Evolutionary conservation across 2,113 vertebrate genomes (phyloP).

Genomic region (Ictalurus furcatus): DNA sequence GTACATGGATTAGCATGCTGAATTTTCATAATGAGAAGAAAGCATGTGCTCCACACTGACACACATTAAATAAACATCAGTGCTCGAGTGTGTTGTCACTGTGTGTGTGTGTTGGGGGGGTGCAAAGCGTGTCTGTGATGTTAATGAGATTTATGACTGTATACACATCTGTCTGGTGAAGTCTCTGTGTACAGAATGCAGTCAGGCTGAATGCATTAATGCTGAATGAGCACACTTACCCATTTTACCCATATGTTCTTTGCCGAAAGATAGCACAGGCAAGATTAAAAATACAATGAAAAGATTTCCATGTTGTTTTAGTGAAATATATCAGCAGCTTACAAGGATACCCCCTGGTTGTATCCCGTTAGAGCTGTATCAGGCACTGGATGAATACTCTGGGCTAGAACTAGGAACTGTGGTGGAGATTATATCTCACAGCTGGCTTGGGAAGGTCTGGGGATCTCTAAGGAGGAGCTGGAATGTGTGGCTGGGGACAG

Average conservation of each 20-base stretch:
- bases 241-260: conserved; percentile 14
- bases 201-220: conserved; percentile 22
- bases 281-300: neutral
- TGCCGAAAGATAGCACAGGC: neutral
- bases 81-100: neutral
- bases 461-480: neutral
- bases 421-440: conserved; percentile 8
- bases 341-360: neutral
- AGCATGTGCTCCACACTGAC: conserved; percentile 11
- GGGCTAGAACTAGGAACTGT: neutral
- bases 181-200: conserved; percentile 11
- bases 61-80: conserved; percentile 37
- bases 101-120: neutral
- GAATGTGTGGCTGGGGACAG: neutral
- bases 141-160: conserved; percentile 29
- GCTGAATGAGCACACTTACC: conserved; percentile 10
- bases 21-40: conserved; percentile 29
- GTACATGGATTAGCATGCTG: conserved; percentile 23
- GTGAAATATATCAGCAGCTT: neutral
- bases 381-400: neutral
- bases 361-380: neutral
- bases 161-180: conserved; percentile 14
- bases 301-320: neutral
- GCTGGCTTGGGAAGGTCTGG: neutral
- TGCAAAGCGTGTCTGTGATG: conserved; percentile 17